Evolutionary conservation across 2,797 vertebrate species (phyloP), one percentile per base, ranked within the genome.

Genomic region (Enteromius argenteus): DNA sequence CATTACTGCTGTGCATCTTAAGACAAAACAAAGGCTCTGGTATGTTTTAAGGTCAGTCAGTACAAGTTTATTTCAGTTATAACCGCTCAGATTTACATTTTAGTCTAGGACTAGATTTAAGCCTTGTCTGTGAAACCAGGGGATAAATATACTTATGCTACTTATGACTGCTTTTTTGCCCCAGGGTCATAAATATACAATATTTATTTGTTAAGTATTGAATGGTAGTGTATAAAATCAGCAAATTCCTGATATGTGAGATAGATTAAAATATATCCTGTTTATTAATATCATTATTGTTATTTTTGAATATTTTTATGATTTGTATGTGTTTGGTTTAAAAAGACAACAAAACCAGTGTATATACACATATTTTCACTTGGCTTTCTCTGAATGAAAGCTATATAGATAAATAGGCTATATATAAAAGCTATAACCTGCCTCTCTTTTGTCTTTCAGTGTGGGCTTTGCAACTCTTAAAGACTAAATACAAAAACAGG

Each of bases 401-500:
- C 42, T 42, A 0, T 42, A 42, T 42, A 42, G 42, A 42, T 10
- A 42, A 10, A 10, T 2, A 42, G 35, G 35, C 35, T 37, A 37
- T 37, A 37, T 42, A 11, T 42, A 53, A 76, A 64, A 66, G 35
- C 46, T 44, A 21, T 46, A 60, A 49, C 42, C 46, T 56, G n/a
- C 13, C 35, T 79, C 58, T 80, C 32, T 68, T 17, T 32, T 75
- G 56, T 85, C 23, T 80, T 83, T 58, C 82, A 81, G 81, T 27
- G 73, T 69, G 80, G 51, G 81, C 80, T 85, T 80, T 32, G 71
- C 78, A 72, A 87, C 76, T 5, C 85, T 86, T 89, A 88, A 85
- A 90, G 89, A 89, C 87, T 82, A 86, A 66, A 87, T 81, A 86
- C 79, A 79, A 75, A 90, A 86, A 68, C 60, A 80, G 68, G 39